Evolutionary conservation across 2,113 vertebrate species (phyloP), one percentile per base, ranked within the genome.

Genomic region (Muntiacus reevesi): DNA sequence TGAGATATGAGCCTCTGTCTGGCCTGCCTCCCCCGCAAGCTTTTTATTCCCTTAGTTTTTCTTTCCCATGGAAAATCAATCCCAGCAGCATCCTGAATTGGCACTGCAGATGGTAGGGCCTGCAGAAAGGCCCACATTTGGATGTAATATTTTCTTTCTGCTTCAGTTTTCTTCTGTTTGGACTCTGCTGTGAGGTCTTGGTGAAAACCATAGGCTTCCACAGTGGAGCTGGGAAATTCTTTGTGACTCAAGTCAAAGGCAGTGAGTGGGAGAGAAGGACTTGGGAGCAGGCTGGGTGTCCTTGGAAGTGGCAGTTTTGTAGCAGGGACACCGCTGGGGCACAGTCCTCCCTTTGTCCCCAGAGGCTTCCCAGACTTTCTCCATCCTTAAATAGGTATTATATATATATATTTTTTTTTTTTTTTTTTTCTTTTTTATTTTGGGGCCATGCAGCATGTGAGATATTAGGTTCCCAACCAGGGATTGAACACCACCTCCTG

Each of bases 41-140:
- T 0, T 95, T 97, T 95, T 67, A 87, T 96, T 98, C 96, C 86
- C 90, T 98, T 96, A 92, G 55, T 97, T 98, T 91, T 71, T 83
- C 81, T 97, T 96, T 95, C 76, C 97, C 96, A 94, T 74, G 59
- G 91, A 98, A 97, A 98, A 98, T 96, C 86, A 98, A 98, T 96
- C 85, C 23, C 93, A 93, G 8, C 4, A 30, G 83, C 40, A 92
- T 23, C n/a, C 97, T 83, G 90, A 98, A 97, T 47, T 97, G 98
- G 94, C 50, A 15, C 91, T 93, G 86, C 79, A 83, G 95, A 95
- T 16, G 91, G 94, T 67, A 96, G 92, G 83, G 81, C 87, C 76
- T 0, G 0, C 59, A 50, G 40, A 67, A 95, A 96, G 94, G 78
- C 89, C 87, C 45, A 25, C 6, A 2, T 86, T 96, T 60, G 92